A percentile compares a stretch with the other conserved stretches of the same genome.
phyloP scores from a whole-genome alignment of 2,113 vertebrate species.

The Nycticebus coucang region DNA sequence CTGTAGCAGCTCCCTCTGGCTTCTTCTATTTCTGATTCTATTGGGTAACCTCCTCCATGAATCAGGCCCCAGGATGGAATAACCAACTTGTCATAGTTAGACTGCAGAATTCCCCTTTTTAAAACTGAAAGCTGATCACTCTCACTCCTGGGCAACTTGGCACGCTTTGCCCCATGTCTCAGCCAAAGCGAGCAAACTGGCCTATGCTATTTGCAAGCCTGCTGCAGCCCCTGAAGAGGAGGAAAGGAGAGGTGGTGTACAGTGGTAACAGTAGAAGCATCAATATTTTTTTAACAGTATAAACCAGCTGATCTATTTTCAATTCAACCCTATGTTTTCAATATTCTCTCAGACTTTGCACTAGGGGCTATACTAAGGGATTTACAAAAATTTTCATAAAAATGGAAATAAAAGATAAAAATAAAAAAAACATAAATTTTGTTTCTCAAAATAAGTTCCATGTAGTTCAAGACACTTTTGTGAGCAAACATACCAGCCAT shows the following conservation, averaged over 20 bases:
- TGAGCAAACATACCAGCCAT: too few species aligned
- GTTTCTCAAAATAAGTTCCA: too few species aligned
- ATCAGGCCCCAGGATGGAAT: background rate
- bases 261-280: background rate
- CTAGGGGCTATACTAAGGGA: too few species aligned
- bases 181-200: background rate
- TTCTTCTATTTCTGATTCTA: background rate
- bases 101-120: background rate
- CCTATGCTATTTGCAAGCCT: background rate
- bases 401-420: too few species aligned
- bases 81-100: background rate
- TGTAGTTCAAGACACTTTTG: too few species aligned
- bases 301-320: background rate
- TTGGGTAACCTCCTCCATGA: background rate
- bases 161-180: background rate
- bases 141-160: background rate
- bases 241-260: accelerated
- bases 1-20: accelerated
- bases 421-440: too few species aligned
- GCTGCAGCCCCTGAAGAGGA: background rate
- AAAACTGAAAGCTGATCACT: background rate
- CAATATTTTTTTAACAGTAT: background rate
- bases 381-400: too few species aligned
- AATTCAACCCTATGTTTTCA: accelerated
- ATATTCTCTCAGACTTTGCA: background rate